phyloP scores from a whole-genome alignment of 1,140 invertebrate species.

The Eufriesea mexicana region DNA sequence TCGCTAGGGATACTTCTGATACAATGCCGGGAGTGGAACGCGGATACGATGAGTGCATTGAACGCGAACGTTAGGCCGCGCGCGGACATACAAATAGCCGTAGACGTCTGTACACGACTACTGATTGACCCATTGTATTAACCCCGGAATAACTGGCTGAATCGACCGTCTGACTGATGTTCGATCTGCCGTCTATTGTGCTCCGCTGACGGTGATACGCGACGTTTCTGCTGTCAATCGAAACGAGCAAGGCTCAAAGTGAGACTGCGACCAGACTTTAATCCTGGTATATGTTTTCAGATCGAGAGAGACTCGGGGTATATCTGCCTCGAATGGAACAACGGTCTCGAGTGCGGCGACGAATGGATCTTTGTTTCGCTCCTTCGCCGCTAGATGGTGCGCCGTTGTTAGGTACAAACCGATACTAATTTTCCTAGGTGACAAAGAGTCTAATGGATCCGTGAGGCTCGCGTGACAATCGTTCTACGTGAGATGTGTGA shows the following conservation, averaged over 20 bases:
- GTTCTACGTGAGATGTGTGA: too few species aligned
- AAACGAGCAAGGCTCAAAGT: neutral
- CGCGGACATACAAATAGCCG: conserved; percentile 23
- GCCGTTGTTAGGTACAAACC: too few species aligned
- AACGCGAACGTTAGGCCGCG: neutral
- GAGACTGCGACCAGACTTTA: neutral
- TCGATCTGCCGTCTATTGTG: conserved; percentile 50
- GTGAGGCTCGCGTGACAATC: too few species aligned
- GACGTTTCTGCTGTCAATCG: neutral
- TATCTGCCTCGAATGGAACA: too few species aligned
- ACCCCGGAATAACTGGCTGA: conserved; percentile 55
- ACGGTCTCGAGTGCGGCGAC: too few species aligned
- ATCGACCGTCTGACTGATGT: conserved; percentile 51
- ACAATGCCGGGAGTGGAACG: conserved; percentile 22
- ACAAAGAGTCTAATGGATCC: too few species aligned
- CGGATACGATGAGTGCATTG: neutral
- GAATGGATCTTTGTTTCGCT: too few species aligned
- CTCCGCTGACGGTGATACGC: neutral
- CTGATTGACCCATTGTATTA: conserved; percentile 70
- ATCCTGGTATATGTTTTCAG: neutral
- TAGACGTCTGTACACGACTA: conserved; percentile 21
- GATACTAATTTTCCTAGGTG: too few species aligned
- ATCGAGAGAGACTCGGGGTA: too few species aligned
- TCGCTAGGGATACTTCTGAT: conserved; percentile 49
- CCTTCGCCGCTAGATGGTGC: too few species aligned